These are phyloP conservation scores for Hydractinia symbiolongicarpus DNA, from an alignment of 30 jellyfish, hydroid and myxozoan species.

Conservation along the genomic window DNA sequence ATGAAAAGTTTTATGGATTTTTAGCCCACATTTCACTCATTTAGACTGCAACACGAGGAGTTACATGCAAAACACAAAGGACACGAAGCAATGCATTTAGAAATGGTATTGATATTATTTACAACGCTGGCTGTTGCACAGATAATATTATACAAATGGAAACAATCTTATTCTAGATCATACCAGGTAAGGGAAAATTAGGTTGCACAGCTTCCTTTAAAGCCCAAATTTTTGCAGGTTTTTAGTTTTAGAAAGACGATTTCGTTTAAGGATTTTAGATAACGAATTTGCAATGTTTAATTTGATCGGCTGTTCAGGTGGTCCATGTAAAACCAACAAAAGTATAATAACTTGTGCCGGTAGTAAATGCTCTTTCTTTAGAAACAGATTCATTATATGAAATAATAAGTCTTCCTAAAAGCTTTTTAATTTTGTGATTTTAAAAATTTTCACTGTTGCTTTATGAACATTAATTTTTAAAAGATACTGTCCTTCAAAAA, in stretches of 20 bases:
- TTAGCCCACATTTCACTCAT: background rate
- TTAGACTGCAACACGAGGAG: constrained; percentile 66
- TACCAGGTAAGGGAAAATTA: constrained; percentile 45
- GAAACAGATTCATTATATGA: no score
- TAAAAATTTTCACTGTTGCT: no score
- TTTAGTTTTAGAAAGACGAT: background rate
- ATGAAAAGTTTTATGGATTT: background rate
- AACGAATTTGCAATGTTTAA: no score
- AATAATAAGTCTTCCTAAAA: no score
- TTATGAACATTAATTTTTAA: no score
- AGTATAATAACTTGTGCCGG: no score
- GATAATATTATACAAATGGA: constrained; percentile 67
- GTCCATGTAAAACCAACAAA: no score
- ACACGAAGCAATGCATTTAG: constrained; percentile 96
- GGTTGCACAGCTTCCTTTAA: background rate
- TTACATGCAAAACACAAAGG: constrained; percentile 92
- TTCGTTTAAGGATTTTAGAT: background rate
- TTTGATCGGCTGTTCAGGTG: no score
- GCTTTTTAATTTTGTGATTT: no score
- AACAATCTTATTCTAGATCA: constrained; percentile 54
- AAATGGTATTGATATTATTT: constrained; percentile 69
- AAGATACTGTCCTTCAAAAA: no score
- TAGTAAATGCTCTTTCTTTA: no score
- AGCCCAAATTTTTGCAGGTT: background rate
- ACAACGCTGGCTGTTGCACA: constrained; percentile 73